phyloP scores from a whole-genome alignment of 2,797 vertebrate species.

The Acipenser ruthenus region DNA sequence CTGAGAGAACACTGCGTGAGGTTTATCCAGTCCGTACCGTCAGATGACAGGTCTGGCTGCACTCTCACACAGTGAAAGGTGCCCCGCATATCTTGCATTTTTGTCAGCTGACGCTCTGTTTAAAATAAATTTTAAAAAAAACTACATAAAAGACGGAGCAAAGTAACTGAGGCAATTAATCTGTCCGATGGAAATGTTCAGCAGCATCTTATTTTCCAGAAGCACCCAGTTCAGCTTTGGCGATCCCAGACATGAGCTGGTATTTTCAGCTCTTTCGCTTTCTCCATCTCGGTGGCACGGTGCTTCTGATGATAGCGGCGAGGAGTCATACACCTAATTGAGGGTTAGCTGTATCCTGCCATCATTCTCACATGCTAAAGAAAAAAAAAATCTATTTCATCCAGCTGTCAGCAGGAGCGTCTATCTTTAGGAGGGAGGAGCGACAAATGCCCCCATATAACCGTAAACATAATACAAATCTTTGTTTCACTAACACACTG shows the following conservation, averaged over 20 bases:
- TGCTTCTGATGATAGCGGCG: conserved; percentile 1
- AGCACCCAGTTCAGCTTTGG: conserved; percentile 10
- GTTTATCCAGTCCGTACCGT: conserved; percentile 42
- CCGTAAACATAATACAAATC: conserved; percentile 35
- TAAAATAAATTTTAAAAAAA: conserved; percentile 4
- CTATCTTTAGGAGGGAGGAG: conserved; percentile 31
- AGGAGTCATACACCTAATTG: conserved; percentile 8
- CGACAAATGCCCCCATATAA: conserved; percentile 22
- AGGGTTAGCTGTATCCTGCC: background rate
- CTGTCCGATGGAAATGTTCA: conserved; percentile 13
- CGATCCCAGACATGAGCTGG: conserved; percentile 19
- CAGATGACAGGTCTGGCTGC: conserved; percentile 46
- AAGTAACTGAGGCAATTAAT: conserved; percentile 12
- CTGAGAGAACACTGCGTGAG: conserved; percentile 38
- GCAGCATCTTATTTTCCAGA: conserved; percentile 8
- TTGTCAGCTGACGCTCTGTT: conserved; percentile 12
- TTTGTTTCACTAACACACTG: conserved; percentile 29
- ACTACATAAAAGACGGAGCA: conserved; percentile 6
- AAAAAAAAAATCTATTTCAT: conserved; percentile 19
- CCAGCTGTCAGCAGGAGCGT: conserved; percentile 11
- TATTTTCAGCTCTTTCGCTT: conserved; percentile 10
- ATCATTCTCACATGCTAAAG: conserved; percentile 4
- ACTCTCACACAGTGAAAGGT: conserved; percentile 15
- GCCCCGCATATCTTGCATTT: conserved; percentile 17
- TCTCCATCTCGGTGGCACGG: background rate